Conservation (phyloP, 2,888 invertebrate species). For the Caenorhabditis wallacei region DNA sequence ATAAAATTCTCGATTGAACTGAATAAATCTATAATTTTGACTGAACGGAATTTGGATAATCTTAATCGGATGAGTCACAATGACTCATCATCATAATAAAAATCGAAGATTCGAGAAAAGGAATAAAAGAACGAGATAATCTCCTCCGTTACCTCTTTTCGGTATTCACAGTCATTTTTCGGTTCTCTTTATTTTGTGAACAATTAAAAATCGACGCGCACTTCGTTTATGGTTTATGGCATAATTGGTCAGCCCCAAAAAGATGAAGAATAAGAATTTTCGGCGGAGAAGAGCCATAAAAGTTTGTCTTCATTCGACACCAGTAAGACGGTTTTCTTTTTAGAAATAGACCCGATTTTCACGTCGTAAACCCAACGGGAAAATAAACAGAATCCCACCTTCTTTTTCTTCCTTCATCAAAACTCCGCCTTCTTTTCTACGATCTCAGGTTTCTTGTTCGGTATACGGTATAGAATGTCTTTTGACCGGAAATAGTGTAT, state of each 20-base stretch:
- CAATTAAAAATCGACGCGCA: slow-evolving; percentile 38
- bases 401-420: neutral
- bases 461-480: slow-evolving; percentile 45
- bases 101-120: slow-evolving; percentile 6
- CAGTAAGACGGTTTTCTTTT: slow-evolving; percentile 9
- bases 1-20: neutral
- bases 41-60: too few relatives aligned
- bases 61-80: too few relatives aligned
- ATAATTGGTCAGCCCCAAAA: slow-evolving; percentile 53
- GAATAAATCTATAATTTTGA: too few relatives aligned
- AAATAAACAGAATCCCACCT: slow-evolving; percentile 37
- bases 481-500: slow-evolving; percentile 37
- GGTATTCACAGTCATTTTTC: slow-evolving; percentile 7
- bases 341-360: slow-evolving; percentile 53
- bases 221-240: slow-evolving; percentile 57
- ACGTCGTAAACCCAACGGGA: slow-evolving; percentile 45
- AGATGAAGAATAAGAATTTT: slow-evolving; percentile 18
- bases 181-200: slow-evolving; percentile 11
- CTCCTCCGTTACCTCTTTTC: neutral
- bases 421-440: slow-evolving; percentile 43
- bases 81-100: slow-evolving; percentile 25
- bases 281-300: slow-evolving; percentile 51
- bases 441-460: slow-evolving; percentile 22
- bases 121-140: neutral
- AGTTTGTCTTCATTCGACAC: slow-evolving; percentile 21